Base-by-base conservation (phyloP, 92 coral and sea anemone species). In the Blastomussa wellsi region DNA sequence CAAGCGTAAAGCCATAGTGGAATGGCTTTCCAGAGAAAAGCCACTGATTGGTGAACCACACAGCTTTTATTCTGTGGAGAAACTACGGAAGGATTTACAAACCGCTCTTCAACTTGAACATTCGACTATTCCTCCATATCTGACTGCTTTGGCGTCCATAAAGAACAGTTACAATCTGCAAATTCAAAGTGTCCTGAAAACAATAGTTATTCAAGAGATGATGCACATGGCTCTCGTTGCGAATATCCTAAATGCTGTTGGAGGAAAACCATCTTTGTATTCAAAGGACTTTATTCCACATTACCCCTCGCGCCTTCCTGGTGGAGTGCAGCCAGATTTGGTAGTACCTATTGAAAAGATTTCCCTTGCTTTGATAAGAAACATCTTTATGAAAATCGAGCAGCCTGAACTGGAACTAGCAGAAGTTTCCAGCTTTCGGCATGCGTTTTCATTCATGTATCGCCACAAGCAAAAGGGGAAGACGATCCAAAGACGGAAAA, bases 251-350 rank as follows among this genome's bases (percentile, higher is more conserved):
- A 94, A 94, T 42, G 98, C 98, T 13, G 81, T 94, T 47, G 98
- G 91, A 8, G 95, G 95, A 0, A 82, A 86, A 24, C 98, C 98
- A 0, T 82, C 84, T 6, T 65, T 92, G 14, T 79, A 77, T 64
- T 76, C 79, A 28, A 86, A 78, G 64, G 83, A 86, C 41, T 85
- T 94, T 49, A 83, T 88, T 33, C 89, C 87, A 2, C 48, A 49
- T n/a, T 94, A 94, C 67, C 98, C 98, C 37, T 84, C 95, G 12
- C 90, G 93, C 22, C 86, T 94, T 14, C 98, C 95, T 0, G 98
- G 95, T 1, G 95, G 94, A 14, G 90, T 94, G 39, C 98, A 94
- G 31, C 95, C 95, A 13, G 82, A 85, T 19, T 44, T 92, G 55
- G 78, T 87, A 13, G 90, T 94, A 47, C 93, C 98, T 7, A 82